Percentiles rank a stretch among this genome's conserved stretches.
phyloP scores from a whole-genome alignment of 1,140 invertebrate genomes.

The Drosophila baimaii region DNA sequence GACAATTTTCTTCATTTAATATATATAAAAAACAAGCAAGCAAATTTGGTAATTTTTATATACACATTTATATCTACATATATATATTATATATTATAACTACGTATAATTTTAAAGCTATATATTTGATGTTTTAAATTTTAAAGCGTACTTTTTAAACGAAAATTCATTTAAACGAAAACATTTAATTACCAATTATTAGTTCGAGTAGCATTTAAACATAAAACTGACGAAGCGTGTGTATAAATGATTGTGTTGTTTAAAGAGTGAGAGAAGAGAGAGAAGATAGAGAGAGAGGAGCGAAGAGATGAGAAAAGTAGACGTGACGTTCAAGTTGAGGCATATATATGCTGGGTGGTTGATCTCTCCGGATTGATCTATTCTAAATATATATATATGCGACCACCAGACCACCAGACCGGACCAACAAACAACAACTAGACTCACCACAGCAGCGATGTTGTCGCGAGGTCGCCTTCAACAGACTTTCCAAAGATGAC shows the following conservation, averaged over 20 bases:
- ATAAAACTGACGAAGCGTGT: constrained; percentile 84
- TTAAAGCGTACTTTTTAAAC: constrained; percentile 75
- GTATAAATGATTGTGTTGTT: constrained; percentile 80
- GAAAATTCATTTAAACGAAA: constrained; percentile 60
- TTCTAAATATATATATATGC: constrained; percentile 12
- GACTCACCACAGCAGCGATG: constrained; percentile 47
- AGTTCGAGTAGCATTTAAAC: constrained; percentile 76
- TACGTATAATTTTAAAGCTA: constrained; percentile 74
- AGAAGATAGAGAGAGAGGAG: too few relatives aligned
- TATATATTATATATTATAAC: constrained; percentile 56
- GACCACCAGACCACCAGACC: constrained; percentile 45
- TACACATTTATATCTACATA: constrained; percentile 63
- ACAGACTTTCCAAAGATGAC: constrained; percentile 82
- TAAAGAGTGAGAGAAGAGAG: constrained; percentile 39
- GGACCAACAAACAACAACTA: constrained; percentile 55
- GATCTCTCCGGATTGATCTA: constrained; percentile 2
- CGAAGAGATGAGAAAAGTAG: constrained; percentile 19
- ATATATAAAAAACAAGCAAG: constrained; percentile 33
- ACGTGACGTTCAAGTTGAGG: constrained; percentile 59
- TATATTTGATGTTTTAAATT: constrained; percentile 76
- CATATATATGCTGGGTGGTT: constrained; percentile 5
- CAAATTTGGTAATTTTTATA: constrained; percentile 56
- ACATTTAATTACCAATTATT: constrained; percentile 71
- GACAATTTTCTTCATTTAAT: constrained; percentile 55
- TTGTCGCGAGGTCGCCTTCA: constrained; percentile 61